Evolutionary conservation across 2,888 invertebrate genomes (phyloP).

Genomic region (Neoaliturus tenellus): DNA sequence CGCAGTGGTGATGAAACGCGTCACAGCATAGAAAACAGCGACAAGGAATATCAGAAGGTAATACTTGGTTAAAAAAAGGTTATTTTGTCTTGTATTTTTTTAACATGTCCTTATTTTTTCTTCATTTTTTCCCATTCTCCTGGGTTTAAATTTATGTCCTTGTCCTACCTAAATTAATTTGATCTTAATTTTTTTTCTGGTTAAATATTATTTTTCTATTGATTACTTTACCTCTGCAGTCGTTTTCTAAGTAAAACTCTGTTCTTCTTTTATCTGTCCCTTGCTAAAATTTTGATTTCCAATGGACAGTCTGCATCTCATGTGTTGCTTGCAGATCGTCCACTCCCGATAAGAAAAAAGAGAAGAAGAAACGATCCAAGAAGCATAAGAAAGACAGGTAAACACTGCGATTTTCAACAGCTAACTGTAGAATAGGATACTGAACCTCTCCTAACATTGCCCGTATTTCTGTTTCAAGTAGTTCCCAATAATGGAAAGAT

Average conservation of each 20-base stretch:
- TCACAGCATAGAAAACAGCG: too few species aligned
- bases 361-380: slow-evolving; percentile 84
- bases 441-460: slow-evolving; percentile 49
- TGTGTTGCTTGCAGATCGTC: slow-evolving; percentile 73
- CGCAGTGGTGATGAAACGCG: too few species aligned
- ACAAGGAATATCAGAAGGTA: too few species aligned
- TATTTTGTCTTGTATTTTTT: too few species aligned
- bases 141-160: too few species aligned
- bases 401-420: slow-evolving; percentile 30
- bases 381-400: slow-evolving; percentile 81
- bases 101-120: too few species aligned
- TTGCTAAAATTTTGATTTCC: neutral
- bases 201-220: too few species aligned
- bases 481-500: slow-evolving; percentile 56
- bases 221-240: neutral
- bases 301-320: slow-evolving; percentile 70
- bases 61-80: too few species aligned
- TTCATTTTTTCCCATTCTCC: too few species aligned
- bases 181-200: too few species aligned
- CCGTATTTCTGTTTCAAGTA: slow-evolving; percentile 65
- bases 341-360: slow-evolving; percentile 72
- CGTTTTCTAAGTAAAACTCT: neutral
- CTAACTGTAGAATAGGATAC: slow-evolving; percentile 26
- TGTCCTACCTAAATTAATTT: too few species aligned
- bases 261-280: neutral